Conservation (phyloP, 2,113 vertebrate genomes). For the Microcebus ravelobensis region DNA sequence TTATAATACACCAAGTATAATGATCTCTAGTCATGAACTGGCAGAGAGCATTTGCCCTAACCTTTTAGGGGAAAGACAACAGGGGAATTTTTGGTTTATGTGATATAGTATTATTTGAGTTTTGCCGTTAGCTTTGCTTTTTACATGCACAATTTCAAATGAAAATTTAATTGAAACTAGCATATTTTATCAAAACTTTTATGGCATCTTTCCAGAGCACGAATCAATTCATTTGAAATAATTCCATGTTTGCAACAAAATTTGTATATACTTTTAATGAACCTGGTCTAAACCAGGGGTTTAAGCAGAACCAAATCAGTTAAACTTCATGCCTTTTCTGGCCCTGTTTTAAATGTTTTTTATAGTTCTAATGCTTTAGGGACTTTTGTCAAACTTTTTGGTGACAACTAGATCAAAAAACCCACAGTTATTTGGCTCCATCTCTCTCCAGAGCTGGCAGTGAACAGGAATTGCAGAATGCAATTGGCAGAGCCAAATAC, state of each 20-base stretch:
- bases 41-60: neutral
- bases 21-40: neutral
- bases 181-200: constrained; percentile 29
- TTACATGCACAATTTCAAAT: constrained; percentile 11
- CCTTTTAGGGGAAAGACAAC: neutral
- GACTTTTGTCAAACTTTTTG: constrained; percentile 62
- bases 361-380: constrained; percentile 56
- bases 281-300: neutral
- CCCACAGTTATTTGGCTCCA: constrained; percentile 51
- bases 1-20: neutral
- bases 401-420: constrained; percentile 66
- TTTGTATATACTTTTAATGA: constrained; percentile 52
- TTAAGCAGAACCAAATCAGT: constrained; percentile 13
- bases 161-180: constrained; percentile 33
- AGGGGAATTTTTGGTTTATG: neutral
- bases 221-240: constrained; percentile 35
- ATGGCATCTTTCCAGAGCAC: neutral
- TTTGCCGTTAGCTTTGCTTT: neutral
- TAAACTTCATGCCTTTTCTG: constrained; percentile 1
- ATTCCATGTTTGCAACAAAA: neutral
- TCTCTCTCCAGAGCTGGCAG: constrained; percentile 54
- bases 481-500: constrained; percentile 49
- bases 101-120: neutral
- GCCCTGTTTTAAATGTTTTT: constrained; percentile 2
- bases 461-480: constrained; percentile 60